Evolutionary conservation across 2,888 invertebrate species (phyloP), one percentile per base, ranked within the genome.

Genomic region (Hirtodrosophila histrioides): DNA sequence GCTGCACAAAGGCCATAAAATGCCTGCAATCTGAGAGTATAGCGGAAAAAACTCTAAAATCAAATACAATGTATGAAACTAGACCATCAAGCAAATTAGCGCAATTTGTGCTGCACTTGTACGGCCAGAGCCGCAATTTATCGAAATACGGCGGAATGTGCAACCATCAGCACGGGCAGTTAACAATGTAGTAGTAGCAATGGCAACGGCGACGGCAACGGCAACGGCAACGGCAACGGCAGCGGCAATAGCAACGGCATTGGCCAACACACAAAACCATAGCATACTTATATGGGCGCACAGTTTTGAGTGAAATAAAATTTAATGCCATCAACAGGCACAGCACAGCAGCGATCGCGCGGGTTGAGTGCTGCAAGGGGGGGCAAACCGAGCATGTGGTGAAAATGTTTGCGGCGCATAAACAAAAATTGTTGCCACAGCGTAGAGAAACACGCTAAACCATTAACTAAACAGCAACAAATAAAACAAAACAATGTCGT

Each of bases 371-470:
- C 17, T 17, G 17, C 17, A 17, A 17, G 48, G 46, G 37, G 17
- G 41, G 40, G 35, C 8, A 43, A 49, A 31, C 48, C 46, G 36
- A 45, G 56, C 68, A 69, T 75, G 75, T 69, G 86, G 75, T 61
- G 50, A 64, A 86, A 77, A 88, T 83, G 88, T 83, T 88, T 86
- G 88, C 87, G 86, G 85, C 85, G 87, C 85, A 83, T 83, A 88
- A 83, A 83, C 87, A 83, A 88, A 88, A 88, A 83, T 83, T 79
- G 80, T 86, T 88, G 76, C 88, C 83, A 70, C 60, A 64, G 69
- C 58, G 62, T 45, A 46, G 67, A 44, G 45, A 60, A 88, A 83
- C 85, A 88, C 78, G 88, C 87, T 71, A 88, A 88, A 74, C 83
- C 83, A 88, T 83, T 83, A 88, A 83, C 88, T 80, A 88, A 83